Conservation (phyloP, 2,113 vertebrate species). For the cat (Felis catus) region F.catus_Fca126_mat1.0 CM031412.1:68104501-68105000, state of each 20-base stretch:
- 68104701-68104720: background rate
- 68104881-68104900: background rate
- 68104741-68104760: background rate
- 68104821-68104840: background rate
- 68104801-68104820: background rate
- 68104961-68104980: background rate
- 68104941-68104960: background rate
- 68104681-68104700: background rate
- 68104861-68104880: background rate
- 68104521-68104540: background rate
- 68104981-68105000: background rate
- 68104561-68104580: background rate
- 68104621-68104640: no score
- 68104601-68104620: background rate
- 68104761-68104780: background rate
- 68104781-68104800: background rate
- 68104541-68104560: background rate
- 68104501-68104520: background rate
- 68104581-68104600: background rate
- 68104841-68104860: conserved; percentile 31
- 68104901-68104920: background rate
- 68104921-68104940: background rate
- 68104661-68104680: background rate
- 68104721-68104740: background rate
- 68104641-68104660: background rate